phyloP scores from a whole-genome alignment of 2,113 vertebrate species.

The Nerophis ophidion region DNA sequence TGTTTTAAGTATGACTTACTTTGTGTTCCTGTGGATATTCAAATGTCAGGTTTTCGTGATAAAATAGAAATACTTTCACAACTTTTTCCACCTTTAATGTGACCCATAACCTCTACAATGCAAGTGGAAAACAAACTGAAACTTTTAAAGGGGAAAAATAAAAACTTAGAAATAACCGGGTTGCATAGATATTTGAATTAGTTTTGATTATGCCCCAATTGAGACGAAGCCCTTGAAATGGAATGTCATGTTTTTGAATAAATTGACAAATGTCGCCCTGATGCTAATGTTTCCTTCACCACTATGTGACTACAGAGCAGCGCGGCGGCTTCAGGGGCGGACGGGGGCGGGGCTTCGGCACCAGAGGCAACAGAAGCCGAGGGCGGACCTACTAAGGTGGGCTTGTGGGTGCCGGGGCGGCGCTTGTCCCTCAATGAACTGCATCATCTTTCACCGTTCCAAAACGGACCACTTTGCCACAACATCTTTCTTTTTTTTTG shows the following conservation, averaged over 20 bases:
- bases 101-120: no score
- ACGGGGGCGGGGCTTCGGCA: constrained; percentile 86
- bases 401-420: not conserved
- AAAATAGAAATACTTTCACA: no score
- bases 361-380: constrained; percentile 87
- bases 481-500: constrained; percentile 7
- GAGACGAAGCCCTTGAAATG: not conserved
- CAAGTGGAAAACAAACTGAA: no score
- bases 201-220: no score
- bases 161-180: no score
- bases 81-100: no score
- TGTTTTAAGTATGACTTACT: no score
- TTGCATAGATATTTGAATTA: no score
- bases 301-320: constrained; percentile 77
- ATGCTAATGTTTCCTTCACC: not conserved
- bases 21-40: no score
- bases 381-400: constrained; percentile 85
- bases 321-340: constrained; percentile 92
- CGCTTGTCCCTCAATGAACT: constrained; percentile 35
- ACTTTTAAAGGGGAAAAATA: no score
- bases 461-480: constrained; percentile 29
- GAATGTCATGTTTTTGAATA: not conserved
- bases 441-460: constrained; percentile 37
- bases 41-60: no score
- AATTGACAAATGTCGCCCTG: not conserved